These are phyloP conservation scores for Tachypleus tridentatus DNA, from an alignment of 1,140 invertebrate species.

Conservation along the genomic window DNA sequence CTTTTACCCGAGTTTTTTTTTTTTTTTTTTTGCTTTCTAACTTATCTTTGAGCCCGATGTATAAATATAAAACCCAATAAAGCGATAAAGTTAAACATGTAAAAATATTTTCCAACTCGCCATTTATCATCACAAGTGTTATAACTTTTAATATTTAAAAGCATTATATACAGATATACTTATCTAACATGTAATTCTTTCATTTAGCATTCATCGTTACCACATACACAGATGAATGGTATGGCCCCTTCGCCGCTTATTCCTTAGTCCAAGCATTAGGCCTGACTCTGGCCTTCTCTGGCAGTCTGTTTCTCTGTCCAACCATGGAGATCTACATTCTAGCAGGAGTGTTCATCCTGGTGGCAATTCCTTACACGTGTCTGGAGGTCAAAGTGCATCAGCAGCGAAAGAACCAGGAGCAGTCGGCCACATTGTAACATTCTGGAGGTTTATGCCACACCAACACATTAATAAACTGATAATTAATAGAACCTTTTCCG, in stretches of 20 bases:
- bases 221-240: conserved; percentile 15
- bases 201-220: conserved; percentile 9
- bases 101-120: neutral
- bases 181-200: neutral
- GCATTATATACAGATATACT: neutral
- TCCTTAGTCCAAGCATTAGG: conserved; percentile 14
- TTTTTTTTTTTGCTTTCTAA: neutral
- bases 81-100: neutral
- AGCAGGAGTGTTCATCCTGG: conserved; percentile 4
- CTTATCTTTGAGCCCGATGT: neutral
- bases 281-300: conserved; percentile 10
- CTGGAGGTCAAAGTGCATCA: conserved; percentile 12
- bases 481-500: no score
- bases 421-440: conserved; percentile 6
- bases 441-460: no score
- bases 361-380: conserved; percentile 8
- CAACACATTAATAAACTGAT: no score
- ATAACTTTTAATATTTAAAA: neutral
- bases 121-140: neutral
- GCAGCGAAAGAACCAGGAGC: conserved; percentile 12
- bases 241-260: conserved; percentile 15
- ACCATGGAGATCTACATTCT: conserved; percentile 12
- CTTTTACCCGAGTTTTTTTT: neutral
- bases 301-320: conserved; percentile 9
- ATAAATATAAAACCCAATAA: neutral